These are phyloP conservation scores for Tenthredo scrophulariae DNA, from an alignment of 2,888 invertebrate species.

Conservation along the genomic window DNA sequence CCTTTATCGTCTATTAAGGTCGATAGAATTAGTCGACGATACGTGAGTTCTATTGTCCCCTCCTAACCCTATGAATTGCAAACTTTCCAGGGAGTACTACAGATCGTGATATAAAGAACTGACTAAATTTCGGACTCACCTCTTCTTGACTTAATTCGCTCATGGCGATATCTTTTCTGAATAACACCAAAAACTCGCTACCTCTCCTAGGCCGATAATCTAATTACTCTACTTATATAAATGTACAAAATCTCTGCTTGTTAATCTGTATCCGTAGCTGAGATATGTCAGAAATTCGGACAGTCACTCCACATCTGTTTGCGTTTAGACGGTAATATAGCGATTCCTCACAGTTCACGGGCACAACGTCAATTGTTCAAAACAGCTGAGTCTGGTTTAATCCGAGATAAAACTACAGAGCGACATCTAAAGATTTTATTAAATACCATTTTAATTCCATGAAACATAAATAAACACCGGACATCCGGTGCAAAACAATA, in stretches of 20 bases:
- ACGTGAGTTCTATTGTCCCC: constrained; percentile 40
- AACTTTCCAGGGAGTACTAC: constrained; percentile 44
- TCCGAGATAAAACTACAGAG: not conserved
- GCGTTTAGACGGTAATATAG: constrained; percentile 73
- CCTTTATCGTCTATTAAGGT: constrained; percentile 7
- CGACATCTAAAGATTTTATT: constrained; percentile 39
- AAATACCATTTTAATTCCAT: not conserved
- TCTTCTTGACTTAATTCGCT: constrained; percentile 94
- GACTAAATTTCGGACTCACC: constrained; percentile 81
- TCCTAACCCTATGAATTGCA: constrained; percentile 50
- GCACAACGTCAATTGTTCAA: constrained; percentile 65
- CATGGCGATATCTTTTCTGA: constrained; percentile 79
- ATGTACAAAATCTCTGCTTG: constrained; percentile 60
- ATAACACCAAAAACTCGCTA: constrained; percentile 35
- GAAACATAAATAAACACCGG: not conserved
- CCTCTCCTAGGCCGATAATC: constrained; percentile 49
- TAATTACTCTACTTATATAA: constrained; percentile 56
- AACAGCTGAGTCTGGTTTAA: constrained; percentile 66
- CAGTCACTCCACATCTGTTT: constrained; percentile 76
- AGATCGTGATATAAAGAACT: constrained; percentile 7
- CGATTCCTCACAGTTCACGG: constrained; percentile 66
- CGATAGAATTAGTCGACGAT: constrained; percentile 33
- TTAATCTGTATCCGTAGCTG: constrained; percentile 61
- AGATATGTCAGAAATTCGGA: constrained; percentile 75
- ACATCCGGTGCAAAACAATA: not conserved